phyloP scores from a whole-genome alignment of 2,797 vertebrate species.

The Cossypha polioptera region DNA sequence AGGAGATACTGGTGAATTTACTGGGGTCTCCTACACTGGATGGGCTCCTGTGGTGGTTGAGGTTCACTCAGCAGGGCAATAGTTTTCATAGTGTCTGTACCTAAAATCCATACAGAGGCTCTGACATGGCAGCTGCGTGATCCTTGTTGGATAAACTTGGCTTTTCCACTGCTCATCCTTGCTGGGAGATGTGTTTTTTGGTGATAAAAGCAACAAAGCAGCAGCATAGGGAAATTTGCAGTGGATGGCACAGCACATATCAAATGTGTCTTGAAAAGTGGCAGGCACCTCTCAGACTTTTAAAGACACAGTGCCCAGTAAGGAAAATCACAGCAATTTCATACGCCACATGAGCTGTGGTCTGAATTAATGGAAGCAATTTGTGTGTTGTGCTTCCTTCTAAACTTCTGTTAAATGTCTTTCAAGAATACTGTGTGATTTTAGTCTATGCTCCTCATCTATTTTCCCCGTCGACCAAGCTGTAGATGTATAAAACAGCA shows the following conservation, averaged over 20 bases:
- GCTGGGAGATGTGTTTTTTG: background rate
- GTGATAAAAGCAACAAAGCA: background rate
- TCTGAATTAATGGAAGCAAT: conserved; percentile 13
- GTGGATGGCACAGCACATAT: background rate
- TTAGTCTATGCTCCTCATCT: background rate
- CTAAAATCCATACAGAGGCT: background rate
- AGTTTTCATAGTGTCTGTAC: background rate
- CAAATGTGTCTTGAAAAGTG: background rate
- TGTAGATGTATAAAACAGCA: background rate
- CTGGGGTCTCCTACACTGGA: background rate
- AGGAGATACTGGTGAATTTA: background rate
- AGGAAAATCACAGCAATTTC: conserved; percentile 27
- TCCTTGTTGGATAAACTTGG: background rate
- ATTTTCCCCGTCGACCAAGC: background rate
- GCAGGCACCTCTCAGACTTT: background rate
- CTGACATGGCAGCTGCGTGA: background rate
- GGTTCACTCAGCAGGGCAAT: background rate
- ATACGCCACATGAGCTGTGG: background rate
- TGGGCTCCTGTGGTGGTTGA: background rate
- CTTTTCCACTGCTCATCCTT: background rate
- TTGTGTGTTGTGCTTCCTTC: background rate
- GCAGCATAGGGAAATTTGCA: background rate
- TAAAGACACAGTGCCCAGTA: background rate
- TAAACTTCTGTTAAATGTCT: background rate
- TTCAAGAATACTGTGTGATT: background rate